Percentiles rank a stretch among this genome's conserved stretches.
These are phyloP conservation scores for Harpegnathos saltator DNA, from an alignment of 1,140 invertebrate species.

Conservation along the genomic window DNA sequence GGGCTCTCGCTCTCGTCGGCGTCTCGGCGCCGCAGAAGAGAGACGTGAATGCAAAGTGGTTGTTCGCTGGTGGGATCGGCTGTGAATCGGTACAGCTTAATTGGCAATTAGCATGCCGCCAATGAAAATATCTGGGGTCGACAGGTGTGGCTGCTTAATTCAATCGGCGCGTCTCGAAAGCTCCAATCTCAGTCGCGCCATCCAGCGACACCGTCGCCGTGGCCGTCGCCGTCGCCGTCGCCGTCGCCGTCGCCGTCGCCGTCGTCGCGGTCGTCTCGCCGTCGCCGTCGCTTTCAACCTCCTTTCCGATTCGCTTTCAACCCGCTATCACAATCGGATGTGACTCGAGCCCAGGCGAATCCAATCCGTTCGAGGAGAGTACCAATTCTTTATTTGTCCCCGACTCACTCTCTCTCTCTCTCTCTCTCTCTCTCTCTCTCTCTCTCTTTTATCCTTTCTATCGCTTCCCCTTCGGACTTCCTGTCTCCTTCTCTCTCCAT, in stretches of 20 bases:
- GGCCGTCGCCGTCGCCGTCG: background rate
- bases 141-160: conserved; percentile 73
- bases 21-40: background rate
- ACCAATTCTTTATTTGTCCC: conserved; percentile 53
- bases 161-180: conserved; percentile 70
- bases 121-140: conserved; percentile 77
- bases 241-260: background rate
- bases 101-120: conserved; percentile 76
- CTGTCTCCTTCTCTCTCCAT: background rate
- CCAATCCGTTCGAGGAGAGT: conserved; percentile 58
- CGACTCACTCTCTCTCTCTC: background rate
- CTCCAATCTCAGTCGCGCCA: conserved; percentile 37
- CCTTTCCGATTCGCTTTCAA: conserved; percentile 54
- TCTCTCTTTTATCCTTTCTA: conserved; percentile 9
- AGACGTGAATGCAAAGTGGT: conserved; percentile 45
- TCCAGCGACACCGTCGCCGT: background rate
- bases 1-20: conserved; percentile 5
- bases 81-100: conserved; percentile 66
- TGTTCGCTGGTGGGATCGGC: conserved; percentile 20
- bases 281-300: conserved; percentile 45
- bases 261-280: background rate
- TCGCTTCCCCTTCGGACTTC: background rate
- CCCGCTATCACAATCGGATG: conserved; percentile 58
- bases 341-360: conserved; percentile 55
- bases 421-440: background rate